These are phyloP conservation scores for Alloplasta piceator DNA, from an alignment of 2,888 invertebrate genomes.

Conservation along the genomic window DNA sequence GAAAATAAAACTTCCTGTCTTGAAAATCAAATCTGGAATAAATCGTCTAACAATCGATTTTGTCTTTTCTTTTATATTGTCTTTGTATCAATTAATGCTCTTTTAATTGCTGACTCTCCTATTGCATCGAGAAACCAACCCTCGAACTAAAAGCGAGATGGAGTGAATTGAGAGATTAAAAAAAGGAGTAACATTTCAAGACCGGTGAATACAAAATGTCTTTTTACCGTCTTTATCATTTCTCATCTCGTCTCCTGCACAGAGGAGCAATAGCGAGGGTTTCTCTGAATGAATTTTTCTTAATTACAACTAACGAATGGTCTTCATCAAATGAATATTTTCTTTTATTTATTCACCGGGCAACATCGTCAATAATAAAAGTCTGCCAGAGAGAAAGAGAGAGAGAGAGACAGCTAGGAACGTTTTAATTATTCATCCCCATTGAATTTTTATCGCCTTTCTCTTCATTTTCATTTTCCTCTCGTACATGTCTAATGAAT, in stretches of 20 bases:
- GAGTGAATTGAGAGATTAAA: slow-evolving; percentile 17
- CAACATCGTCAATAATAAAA: background rate
- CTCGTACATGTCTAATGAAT: background rate
- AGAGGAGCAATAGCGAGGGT: slow-evolving; percentile 4
- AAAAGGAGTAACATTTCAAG: background rate
- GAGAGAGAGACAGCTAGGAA: no score
- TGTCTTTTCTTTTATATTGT: no score
- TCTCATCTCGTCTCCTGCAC: background rate
- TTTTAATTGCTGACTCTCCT: no score
- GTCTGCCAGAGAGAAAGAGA: background rate
- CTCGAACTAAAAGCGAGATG: no score
- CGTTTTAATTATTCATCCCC: slow-evolving; percentile 5
- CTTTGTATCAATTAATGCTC: no score
- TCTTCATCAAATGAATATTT: slow-evolving; percentile 11
- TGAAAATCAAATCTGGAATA: no score
- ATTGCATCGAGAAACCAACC: no score
- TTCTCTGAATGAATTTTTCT: slow-evolving; percentile 37
- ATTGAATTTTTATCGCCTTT: background rate
- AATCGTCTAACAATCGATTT: no score
- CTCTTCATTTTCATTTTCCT: background rate
- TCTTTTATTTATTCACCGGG: background rate
- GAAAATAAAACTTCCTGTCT: no score
- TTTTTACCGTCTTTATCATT: slow-evolving; percentile 17
- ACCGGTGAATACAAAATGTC: slow-evolving; percentile 24
- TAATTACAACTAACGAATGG: slow-evolving; percentile 47